Evolutionary conservation across 2,797 vertebrate genomes (phyloP), one percentile per base, ranked within the genome.

Genomic region (Coreius guichenoti): DNA sequence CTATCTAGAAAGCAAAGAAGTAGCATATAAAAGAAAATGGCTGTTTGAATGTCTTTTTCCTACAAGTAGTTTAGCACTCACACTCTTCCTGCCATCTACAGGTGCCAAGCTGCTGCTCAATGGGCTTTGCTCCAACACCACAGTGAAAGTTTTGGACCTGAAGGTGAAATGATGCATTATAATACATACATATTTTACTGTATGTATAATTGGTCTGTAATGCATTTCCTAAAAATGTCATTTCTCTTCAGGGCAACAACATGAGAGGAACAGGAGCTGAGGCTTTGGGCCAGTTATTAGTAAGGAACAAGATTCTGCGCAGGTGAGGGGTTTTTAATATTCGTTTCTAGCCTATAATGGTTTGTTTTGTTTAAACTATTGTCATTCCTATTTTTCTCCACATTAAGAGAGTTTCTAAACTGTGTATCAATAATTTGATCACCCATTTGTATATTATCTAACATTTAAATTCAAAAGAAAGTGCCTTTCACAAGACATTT

Each of bases 181-280:
- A 13, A 5, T 16, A 33, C n/a, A 31, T 36, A 2, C 19, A 33
- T 67, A 9, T 68, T 23, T 23, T 12, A 14, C 23, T 61, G 84
- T 8, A 6, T 26, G 26, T 12, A 13, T n/a, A 65, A 12, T 54
- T 39, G 8, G 12, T 8, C 9, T 58, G 23, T 26, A 23, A 56
- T 73, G n/a, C 26, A 65, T 56, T 69, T 31, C 9, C 39, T 86
- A 31, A 85, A 26, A 36, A 23, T 3, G 21, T 82, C 0, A 58
- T 72, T 16, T 93, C 69, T 39, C 58, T 45, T 56, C 92, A 99
- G 98, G 98, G 98, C 16, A 99, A 99, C 89, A 99, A 98, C 89
- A 93, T 99, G 81, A 96, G 95, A 91, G 93, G 94, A 0, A 2
- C 88, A 12, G 98, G 96, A 56, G 95, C 96, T 0, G 96, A 98